phyloP scores from a whole-genome alignment of 2,113 vertebrate genomes.

The Podilymbus podiceps region DNA sequence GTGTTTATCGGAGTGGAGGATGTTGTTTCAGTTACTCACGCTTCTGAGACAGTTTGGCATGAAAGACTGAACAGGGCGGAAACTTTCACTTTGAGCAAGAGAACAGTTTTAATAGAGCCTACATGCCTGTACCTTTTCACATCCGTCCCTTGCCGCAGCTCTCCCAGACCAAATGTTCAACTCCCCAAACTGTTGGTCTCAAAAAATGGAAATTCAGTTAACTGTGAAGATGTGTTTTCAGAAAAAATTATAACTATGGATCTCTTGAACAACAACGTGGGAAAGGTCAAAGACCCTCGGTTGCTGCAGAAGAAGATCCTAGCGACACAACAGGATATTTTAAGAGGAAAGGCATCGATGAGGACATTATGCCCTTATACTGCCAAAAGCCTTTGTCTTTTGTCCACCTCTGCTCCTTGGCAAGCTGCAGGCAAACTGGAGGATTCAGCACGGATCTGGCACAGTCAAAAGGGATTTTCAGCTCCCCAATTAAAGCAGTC shows the following conservation, averaged over 20 bases:
- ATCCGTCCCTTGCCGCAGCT: background rate
- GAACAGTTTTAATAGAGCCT: background rate
- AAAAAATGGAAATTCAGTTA: background rate
- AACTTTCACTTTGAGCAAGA: constrained; percentile 62
- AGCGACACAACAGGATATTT: background rate
- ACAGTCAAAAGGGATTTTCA: background rate
- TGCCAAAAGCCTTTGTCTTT: background rate
- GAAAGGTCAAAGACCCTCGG: background rate
- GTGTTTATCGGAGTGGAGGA: background rate
- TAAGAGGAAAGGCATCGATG: background rate
- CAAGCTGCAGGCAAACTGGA: background rate
- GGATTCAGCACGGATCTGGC: background rate
- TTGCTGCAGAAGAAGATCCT: background rate
- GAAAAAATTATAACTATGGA: background rate
- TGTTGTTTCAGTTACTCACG: constrained; percentile 9
- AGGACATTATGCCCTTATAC: background rate
- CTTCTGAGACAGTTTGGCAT: background rate
- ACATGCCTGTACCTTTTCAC: background rate
- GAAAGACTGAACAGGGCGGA: background rate
- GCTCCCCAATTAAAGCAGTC: background rate
- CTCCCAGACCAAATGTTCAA: background rate
- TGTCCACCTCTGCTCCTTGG: background rate
- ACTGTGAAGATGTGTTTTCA: background rate
- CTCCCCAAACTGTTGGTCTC: background rate
- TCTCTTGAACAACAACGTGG: background rate